phyloP scores from a whole-genome alignment of 2,888 invertebrate species.

The Rotaria socialis region DNA sequence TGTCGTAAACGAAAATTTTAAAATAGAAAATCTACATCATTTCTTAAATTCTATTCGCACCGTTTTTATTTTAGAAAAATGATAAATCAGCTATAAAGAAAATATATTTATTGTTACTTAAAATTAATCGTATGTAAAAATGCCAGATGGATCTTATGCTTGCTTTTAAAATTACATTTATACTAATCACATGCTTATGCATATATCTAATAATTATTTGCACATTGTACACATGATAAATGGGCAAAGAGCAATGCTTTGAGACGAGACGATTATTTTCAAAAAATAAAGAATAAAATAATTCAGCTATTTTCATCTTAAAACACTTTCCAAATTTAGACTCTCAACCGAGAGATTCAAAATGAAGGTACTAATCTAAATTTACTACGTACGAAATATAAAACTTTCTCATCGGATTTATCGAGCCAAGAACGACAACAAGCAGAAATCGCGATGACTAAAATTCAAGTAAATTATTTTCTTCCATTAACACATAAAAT shows the following conservation, averaged over 20 bases:
- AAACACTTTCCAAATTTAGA: neutral
- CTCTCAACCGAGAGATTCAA: constrained; percentile 19
- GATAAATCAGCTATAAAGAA: too few species aligned
- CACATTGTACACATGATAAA: neutral
- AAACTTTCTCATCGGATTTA: neutral
- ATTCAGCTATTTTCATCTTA: neutral
- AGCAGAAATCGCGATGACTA: neutral
- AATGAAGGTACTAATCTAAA: neutral
- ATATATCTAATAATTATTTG: neutral
- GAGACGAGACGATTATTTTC: neutral
- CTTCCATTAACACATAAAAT: neutral
- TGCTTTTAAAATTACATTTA: neutral
- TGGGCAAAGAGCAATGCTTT: neutral
- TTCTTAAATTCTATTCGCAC: too few species aligned
- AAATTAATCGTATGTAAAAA: neutral
- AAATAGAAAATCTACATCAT: too few species aligned
- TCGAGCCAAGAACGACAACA: neutral
- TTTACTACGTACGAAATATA: neutral
- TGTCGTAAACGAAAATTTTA: too few species aligned
- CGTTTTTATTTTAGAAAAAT: too few species aligned
- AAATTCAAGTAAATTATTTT: neutral
- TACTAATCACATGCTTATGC: constrained; percentile 21
- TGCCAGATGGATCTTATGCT: neutral
- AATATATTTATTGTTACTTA: too few species aligned
- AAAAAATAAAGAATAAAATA: neutral